These are phyloP conservation scores for Antheraea pernyi DNA, from an alignment of 1,140 invertebrate species.

Conservation along the genomic window DNA sequence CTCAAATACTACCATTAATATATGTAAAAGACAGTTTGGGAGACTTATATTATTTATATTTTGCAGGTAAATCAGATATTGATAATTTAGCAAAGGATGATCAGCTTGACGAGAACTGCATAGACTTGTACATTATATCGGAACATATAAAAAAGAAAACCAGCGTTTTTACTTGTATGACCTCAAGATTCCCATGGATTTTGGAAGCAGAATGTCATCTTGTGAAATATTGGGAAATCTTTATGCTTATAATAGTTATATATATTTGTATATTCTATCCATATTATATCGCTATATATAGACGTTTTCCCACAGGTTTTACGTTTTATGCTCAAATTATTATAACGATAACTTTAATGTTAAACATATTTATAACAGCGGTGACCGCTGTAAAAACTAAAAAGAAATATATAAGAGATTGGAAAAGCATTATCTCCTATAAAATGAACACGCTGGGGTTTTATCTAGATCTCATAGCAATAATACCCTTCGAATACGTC, in stretches of 20 bases:
- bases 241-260: constrained; percentile 54
- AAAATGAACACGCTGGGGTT: constrained; percentile 67
- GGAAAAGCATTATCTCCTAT: constrained; percentile 54
- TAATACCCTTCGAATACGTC: constrained; percentile 70
- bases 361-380: constrained; percentile 53
- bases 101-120: constrained; percentile 56
- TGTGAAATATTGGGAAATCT: constrained; percentile 62
- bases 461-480: constrained; percentile 64
- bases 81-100: constrained; percentile 48
- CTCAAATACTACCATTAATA: neutral
- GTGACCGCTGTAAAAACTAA: constrained; percentile 66
- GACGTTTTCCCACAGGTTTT: constrained; percentile 48
- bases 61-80: constrained; percentile 50
- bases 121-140: constrained; percentile 67
- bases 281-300: constrained; percentile 60
- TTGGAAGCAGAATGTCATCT: constrained; percentile 58
- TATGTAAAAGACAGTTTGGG: constrained; percentile 1
- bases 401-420: constrained; percentile 57
- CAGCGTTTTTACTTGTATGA: constrained; percentile 53
- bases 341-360: constrained; percentile 50
- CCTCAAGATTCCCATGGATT: constrained; percentile 61
- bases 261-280: constrained; percentile 62
- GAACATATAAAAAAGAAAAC: constrained; percentile 65
- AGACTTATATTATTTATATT: neutral
- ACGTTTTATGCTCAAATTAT: constrained; percentile 55